Evolutionary conservation across 2,113 vertebrate species (phyloP).

Genomic region (Emydocephalus ijimae): DNA sequence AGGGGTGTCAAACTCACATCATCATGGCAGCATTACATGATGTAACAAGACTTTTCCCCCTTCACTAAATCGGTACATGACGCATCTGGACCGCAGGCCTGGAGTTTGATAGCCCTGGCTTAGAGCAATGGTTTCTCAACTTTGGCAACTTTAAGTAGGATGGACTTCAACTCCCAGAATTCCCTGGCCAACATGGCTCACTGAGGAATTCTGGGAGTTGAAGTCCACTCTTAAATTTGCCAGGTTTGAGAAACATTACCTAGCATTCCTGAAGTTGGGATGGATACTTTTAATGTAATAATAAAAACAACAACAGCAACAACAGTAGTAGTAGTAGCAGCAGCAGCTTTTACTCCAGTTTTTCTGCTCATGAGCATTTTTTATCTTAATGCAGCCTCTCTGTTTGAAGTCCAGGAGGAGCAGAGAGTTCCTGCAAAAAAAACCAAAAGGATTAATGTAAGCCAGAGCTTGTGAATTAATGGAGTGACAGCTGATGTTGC

Average conservation of each 20-base stretch:
- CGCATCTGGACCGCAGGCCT: too few species aligned
- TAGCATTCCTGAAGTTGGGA: not conserved
- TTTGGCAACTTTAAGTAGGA: not conserved
- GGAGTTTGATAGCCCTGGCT: too few species aligned
- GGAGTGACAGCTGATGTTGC: conserved; percentile 18
- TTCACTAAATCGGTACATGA: too few species aligned
- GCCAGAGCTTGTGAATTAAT: conserved; percentile 3
- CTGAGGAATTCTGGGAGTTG: not conserved
- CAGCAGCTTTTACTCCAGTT: not conserved
- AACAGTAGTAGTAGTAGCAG: too few species aligned
- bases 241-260: not conserved
- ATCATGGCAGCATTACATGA: too few species aligned
- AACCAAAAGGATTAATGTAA: conserved; percentile 1
- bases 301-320: not conserved
- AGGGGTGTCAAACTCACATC: too few species aligned
- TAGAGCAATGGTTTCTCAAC: not conserved
- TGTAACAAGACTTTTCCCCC: too few species aligned
- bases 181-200: too few species aligned
- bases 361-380: not conserved
- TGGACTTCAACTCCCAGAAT: not conserved
- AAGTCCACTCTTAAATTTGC: not conserved
- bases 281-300: not conserved
- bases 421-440: not conserved
- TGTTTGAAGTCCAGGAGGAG: not conserved
- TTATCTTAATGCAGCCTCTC: not conserved